Conservation (phyloP, 2,888 invertebrate genomes). For the Mesoligia furuncula region DNA sequence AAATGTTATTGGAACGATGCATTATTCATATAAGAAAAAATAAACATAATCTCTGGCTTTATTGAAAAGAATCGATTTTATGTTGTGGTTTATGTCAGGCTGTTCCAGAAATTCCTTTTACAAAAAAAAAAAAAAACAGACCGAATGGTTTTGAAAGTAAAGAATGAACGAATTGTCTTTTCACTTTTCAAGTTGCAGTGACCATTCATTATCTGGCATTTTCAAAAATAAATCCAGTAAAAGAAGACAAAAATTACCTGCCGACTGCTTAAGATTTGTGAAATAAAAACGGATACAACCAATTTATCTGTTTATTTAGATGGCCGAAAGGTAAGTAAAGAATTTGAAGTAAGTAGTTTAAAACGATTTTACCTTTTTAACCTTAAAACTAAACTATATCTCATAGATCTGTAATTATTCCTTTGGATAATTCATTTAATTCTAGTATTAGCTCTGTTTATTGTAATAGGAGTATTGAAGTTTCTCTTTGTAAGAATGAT, state of each 20-base stretch:
- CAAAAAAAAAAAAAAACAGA: constrained; percentile 34
- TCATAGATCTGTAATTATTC: background rate
- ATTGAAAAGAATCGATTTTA: background rate
- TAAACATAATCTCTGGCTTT: background rate
- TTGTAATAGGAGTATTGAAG: background rate
- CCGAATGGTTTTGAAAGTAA: constrained; percentile 45
- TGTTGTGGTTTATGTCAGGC: constrained; percentile 1
- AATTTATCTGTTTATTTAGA: background rate
- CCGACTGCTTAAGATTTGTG: background rate
- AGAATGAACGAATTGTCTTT: constrained; percentile 48
- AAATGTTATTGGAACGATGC: background rate
- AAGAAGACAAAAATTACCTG: background rate
- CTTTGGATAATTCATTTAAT: background rate
- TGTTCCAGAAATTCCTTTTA: constrained; percentile 22
- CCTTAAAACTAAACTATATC: constrained; percentile 5
- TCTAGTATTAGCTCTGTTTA: background rate
- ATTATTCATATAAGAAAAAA: background rate
- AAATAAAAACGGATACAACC: constrained; percentile 11
- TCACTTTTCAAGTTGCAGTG: constrained; percentile 34
- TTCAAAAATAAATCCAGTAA: background rate
- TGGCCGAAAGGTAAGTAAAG: constrained; percentile 26
- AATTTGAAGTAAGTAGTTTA: constrained; percentile 6
- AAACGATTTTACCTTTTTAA: constrained; percentile 3
- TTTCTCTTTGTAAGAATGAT: background rate
- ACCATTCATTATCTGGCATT: constrained; percentile 5